phyloP scores from a whole-genome alignment of 2,113 vertebrate species.

The Cisticola juncidis region DNA sequence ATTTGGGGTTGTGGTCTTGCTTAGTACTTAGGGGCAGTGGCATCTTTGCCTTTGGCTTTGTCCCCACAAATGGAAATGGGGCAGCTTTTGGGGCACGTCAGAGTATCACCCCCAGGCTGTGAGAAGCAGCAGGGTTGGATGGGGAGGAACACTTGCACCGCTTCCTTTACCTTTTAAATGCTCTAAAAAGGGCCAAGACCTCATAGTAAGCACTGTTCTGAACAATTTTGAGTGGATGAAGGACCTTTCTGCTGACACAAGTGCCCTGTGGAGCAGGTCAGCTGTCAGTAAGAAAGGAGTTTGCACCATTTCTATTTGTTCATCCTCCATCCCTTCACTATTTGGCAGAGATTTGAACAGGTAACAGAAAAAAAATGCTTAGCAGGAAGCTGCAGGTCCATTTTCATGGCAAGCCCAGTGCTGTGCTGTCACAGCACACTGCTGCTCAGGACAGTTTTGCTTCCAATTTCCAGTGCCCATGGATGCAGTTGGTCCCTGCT shows the following conservation, averaged over 20 bases:
- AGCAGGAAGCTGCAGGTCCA: neutral
- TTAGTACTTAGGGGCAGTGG: rapidly evolving
- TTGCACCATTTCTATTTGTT: neutral
- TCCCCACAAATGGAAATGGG: rapidly evolving
- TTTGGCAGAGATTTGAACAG: neutral
- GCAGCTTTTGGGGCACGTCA: neutral
- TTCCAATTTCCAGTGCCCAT: neutral
- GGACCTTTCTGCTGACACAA: neutral
- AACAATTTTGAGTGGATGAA: neutral
- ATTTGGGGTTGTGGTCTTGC: neutral
- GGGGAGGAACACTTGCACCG: neutral
- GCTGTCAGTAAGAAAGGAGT: neutral
- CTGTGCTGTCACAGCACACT: neutral
- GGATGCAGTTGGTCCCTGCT: neutral
- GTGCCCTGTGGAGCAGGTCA: neutral
- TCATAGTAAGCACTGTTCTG: rapidly evolving
- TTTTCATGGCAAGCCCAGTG: neutral
- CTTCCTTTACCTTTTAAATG: neutral
- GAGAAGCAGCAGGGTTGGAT: neutral
- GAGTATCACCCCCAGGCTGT: neutral
- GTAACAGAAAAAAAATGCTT: neutral
- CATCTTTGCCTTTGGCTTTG: neutral
- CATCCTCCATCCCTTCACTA: neutral
- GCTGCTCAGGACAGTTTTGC: neutral
- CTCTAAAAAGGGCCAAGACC: neutral